A percentile compares a stretch with the other conserved stretches of the same genome.
Evolutionary conservation across 2,888 invertebrate genomes (phyloP).

Genomic region (Lutraria lutraria): DNA sequence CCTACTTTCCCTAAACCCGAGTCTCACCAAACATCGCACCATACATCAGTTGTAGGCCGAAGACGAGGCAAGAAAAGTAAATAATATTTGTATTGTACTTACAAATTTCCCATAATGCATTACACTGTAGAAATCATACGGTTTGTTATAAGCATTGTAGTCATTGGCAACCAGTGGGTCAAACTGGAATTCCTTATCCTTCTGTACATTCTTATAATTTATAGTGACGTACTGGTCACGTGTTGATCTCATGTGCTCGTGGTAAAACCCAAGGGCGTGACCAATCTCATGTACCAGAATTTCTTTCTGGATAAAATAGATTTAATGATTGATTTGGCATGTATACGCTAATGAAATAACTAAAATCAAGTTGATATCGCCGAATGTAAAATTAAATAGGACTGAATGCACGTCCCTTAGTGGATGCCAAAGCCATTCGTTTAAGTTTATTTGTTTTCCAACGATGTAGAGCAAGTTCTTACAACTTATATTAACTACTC

Average conservation of each 20-base stretch:
- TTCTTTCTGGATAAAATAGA: slow-evolving; percentile 36
- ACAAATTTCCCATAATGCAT: slow-evolving; percentile 62
- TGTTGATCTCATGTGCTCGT: slow-evolving; percentile 54
- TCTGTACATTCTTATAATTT: slow-evolving; percentile 42
- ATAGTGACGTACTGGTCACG: slow-evolving; percentile 44
- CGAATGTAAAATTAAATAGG: not conserved
- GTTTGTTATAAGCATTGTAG: slow-evolving; percentile 34
- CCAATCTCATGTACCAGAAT: slow-evolving; percentile 60
- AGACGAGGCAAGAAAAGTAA: not conserved
- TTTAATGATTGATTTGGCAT: not conserved
- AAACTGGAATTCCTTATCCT: slow-evolving; percentile 15
- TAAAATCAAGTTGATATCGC: not conserved
- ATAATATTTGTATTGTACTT: not conserved
- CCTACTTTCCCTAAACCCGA: not conserved
- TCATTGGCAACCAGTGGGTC: slow-evolving; percentile 31
- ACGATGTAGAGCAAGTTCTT: too few relatives aligned
- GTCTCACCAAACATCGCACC: too few relatives aligned
- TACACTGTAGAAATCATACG: slow-evolving; percentile 58
- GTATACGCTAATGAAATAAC: not conserved
- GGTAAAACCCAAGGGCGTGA: slow-evolving; percentile 54
- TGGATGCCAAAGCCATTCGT: too few relatives aligned
- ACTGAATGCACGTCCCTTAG: not conserved
- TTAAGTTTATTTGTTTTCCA: too few relatives aligned
- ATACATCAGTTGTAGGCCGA: not conserved
- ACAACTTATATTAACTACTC: too few relatives aligned